These are phyloP conservation scores for Scolopax bukidnonensis DNA, from an alignment of 2,797 vertebrate genomes.

Conservation along the genomic window DNA sequence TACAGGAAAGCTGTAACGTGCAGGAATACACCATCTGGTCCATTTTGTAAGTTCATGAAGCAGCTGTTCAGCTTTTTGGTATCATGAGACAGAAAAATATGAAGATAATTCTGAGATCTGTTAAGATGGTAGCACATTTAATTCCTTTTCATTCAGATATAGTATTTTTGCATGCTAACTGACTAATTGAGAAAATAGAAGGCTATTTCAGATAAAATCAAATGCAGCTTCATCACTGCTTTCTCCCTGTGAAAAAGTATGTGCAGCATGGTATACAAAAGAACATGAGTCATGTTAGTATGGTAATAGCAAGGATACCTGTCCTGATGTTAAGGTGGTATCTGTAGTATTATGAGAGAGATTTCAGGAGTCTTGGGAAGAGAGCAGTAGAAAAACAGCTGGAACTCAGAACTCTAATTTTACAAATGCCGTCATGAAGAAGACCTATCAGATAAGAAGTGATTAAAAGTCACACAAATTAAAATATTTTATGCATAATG, in stretches of 20 bases:
- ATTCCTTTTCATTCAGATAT: not conserved
- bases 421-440: not conserved
- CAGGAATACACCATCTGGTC: not conserved
- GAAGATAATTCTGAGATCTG: not conserved
- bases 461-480: not conserved
- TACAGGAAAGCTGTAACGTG: not conserved
- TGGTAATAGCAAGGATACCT: not conserved
- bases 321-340: not conserved
- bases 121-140: not conserved
- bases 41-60: not conserved
- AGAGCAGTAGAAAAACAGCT: not conserved
- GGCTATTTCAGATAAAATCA: not conserved
- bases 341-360: not conserved
- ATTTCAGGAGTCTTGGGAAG: not conserved
- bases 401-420: not conserved
- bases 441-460: not conserved
- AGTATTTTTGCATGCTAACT: not conserved
- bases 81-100: not conserved
- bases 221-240: not conserved
- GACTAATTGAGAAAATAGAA: not conserved
- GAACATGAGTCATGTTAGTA: not conserved
- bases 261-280: not conserved
- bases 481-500: not conserved
- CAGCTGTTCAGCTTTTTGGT: not conserved
- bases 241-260: not conserved